Conservation (phyloP, 2,888 invertebrate species). For the Pardosa pseudoannulata region DNA sequence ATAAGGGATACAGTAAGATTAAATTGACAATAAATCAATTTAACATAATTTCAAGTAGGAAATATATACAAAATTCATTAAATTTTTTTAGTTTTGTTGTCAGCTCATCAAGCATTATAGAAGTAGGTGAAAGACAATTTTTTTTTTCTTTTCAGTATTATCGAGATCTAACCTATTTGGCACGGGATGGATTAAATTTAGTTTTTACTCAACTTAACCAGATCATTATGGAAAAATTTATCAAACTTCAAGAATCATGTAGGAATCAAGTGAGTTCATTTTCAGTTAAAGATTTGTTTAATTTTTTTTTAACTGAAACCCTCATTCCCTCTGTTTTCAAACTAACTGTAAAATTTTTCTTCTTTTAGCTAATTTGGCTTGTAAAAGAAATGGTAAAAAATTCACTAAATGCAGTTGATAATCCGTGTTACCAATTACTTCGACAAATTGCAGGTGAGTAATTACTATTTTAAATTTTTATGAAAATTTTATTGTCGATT, state of each 20-base stretch:
- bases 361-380: slow-evolving; percentile 89
- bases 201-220: slow-evolving; percentile 89
- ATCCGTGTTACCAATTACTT: slow-evolving; percentile 92
- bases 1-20: no score
- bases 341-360: slow-evolving; percentile 16
- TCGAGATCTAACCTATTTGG: slow-evolving; percentile 92
- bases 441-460: slow-evolving; percentile 89
- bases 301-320: not conserved
- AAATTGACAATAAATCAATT: no score
- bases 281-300: slow-evolving; percentile 16
- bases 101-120: no score
- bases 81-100: no score
- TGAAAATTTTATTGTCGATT: no score
- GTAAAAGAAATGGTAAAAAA: slow-evolving; percentile 94
- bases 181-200: slow-evolving; percentile 90
- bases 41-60: no score
- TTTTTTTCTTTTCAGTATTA: slow-evolving; percentile 82
- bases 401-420: slow-evolving; percentile 90
- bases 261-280: slow-evolving; percentile 79
- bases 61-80: no score
- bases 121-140: no score
- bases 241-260: slow-evolving; percentile 88
- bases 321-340: not conserved
- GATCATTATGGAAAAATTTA: slow-evolving; percentile 91
- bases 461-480: no score